Base-by-base conservation (phyloP, 2,888 invertebrate genomes). In the Scaptomyza caliginosa region DNA sequence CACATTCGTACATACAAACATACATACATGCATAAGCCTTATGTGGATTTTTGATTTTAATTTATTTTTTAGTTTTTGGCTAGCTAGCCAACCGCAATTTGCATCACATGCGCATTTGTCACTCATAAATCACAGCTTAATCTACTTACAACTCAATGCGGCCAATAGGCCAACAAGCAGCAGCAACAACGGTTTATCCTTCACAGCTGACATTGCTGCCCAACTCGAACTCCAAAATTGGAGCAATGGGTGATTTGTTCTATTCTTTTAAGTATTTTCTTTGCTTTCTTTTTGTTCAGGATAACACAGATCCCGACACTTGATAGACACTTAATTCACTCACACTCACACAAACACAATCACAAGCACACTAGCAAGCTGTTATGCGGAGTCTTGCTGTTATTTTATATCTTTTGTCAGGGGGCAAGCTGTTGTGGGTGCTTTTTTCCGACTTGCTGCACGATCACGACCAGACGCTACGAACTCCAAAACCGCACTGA, bases 401-500 rank as follows among this genome's bases (percentile, higher is more conserved):
- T 45, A 49, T 43, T 49, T 34, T 28, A 1, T 13, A 8, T 26
- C 8, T 26, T 34, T 13, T 4, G n/a, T 13, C 11, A 30, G 28
- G 28, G 1, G 28, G 4, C 34, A 34, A 34, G 13, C 16, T 32
- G 19, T 45, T 48, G 30, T 4, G 45, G 40, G 30, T 46, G 17
- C 58, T 34, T 34, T 34, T 57, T 52, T 28, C 38, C 57, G 59
- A 65, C 19, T 34, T 65, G 46, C 43, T 67, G 40, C 63, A 60
- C 73, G 74, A 70, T 70, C 75, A 71, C 89, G 88, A 89, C 90
- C 88, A 80, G 67, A 75, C 88, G 67, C 88, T 75, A 64, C 82
- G 87, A 84, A 88, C 85, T 84, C 79, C 81, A 80, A 89, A 89
- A 88, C 86, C 89, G 88, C 80, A 89, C 89, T 89, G 86, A 89